Percentiles rank a stretch among this genome's conserved stretches.
These are phyloP conservation scores for Acanthaster planci DNA, from an alignment of 35 echinoderm and acorn worm species.

Conservation along the genomic window DNA sequence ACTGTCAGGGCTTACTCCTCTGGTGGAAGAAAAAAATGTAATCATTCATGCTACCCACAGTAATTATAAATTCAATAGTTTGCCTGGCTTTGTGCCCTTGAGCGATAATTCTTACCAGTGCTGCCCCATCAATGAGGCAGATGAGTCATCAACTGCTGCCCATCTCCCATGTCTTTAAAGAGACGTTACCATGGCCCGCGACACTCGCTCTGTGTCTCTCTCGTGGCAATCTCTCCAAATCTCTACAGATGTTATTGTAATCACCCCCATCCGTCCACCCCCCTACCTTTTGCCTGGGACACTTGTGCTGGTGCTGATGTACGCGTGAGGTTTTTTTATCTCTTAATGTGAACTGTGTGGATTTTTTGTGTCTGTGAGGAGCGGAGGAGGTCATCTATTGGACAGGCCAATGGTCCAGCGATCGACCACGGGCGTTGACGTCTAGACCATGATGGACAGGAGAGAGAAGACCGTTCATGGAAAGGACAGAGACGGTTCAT, in stretches of 20 bases:
- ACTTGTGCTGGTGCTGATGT: background rate
- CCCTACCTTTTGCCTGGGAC: background rate
- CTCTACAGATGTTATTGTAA: conserved; percentile 19
- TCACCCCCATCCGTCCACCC: background rate
- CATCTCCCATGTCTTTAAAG: background rate
- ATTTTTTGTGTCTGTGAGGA: background rate
- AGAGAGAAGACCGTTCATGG: too few relatives aligned
- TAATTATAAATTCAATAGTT: conserved; percentile 25
- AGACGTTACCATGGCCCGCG: background rate
- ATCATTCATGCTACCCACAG: too few relatives aligned
- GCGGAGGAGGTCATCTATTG: background rate
- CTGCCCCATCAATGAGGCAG: background rate
- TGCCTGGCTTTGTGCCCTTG: background rate
- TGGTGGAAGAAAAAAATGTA: too few relatives aligned
- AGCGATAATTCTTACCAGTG: background rate
- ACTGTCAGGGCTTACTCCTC: too few relatives aligned
- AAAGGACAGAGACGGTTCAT: too few relatives aligned
- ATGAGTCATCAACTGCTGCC: background rate
- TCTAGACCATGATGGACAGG: background rate
- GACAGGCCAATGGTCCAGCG: background rate
- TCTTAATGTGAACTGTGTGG: conserved; percentile 3
- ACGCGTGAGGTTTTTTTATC: background rate
- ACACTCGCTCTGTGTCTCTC: background rate
- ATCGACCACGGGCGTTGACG: background rate
- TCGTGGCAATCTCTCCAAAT: conserved; percentile 3